Percentiles rank a stretch among this genome's conserved stretches.
phyloP scores from a whole-genome alignment of 2,113 vertebrate species.

The Etheostoma spectabile region DNA sequence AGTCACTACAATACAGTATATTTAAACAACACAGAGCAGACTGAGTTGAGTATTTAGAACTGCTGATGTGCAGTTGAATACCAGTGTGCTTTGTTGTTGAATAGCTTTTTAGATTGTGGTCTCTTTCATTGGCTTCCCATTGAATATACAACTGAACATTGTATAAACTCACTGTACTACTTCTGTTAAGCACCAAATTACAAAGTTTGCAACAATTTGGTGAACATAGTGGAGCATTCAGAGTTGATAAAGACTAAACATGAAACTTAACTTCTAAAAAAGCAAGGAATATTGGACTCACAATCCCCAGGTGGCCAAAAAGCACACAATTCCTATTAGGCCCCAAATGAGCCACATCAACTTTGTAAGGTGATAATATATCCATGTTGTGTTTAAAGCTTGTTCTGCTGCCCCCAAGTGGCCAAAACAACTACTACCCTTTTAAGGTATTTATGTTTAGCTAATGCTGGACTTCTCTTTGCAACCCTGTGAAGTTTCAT shows the following conservation, averaged over 20 bases:
- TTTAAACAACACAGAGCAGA: constrained; percentile 31
- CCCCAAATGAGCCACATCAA: neutral
- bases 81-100: neutral
- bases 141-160: neutral
- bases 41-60: neutral
- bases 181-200: neutral
- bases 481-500: neutral
- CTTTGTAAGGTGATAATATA: neutral
- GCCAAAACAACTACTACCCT: neutral
- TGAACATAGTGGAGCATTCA: neutral
- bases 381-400: neutral
- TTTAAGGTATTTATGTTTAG: neutral
- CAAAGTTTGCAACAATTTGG: neutral
- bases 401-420: neutral
- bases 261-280: neutral
- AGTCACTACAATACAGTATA: constrained; percentile 58
- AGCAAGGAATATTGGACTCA: neutral
- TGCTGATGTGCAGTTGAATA: constrained; percentile 12
- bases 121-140: neutral
- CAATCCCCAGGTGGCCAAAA: neutral
- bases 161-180: neutral
- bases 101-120: neutral
- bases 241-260: neutral
- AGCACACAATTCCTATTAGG: neutral
- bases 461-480: neutral